A percentile compares a stretch with the other conserved stretches of the same genome.
phyloP scores from a whole-genome alignment of 2,888 invertebrate genomes.

The Geophilus truncorum region DNA sequence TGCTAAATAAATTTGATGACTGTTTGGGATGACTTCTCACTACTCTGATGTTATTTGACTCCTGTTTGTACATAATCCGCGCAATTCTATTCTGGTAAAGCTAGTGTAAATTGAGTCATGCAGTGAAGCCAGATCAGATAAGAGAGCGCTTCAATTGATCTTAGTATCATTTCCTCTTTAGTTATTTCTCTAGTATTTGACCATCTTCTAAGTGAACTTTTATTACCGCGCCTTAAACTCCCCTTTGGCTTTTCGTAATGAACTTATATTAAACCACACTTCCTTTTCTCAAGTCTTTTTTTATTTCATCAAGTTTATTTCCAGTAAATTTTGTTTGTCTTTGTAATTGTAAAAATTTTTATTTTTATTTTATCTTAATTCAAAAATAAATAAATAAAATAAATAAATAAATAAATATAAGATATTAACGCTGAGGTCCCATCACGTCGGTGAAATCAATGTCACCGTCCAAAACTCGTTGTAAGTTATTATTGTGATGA shows the following conservation, averaged over 20 bases:
- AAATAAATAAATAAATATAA: background rate
- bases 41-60: no score
- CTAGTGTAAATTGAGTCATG: background rate
- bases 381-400: background rate
- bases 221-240: background rate
- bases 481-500: constrained; percentile 11
- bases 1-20: no score
- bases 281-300: background rate
- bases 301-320: background rate
- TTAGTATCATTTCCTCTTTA: background rate
- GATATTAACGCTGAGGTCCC: background rate
- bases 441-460: background rate
- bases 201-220: constrained; percentile 3
- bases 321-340: background rate
- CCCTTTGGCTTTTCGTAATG: background rate
- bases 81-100: no score
- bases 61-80: no score
- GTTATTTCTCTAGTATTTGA: background rate
- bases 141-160: background rate
- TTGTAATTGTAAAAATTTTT: background rate
- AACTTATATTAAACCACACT: background rate
- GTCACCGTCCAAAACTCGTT: background rate
- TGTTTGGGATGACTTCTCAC: no score
- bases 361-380: background rate
- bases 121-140: background rate